Evolutionary conservation across 2,113 vertebrate species (phyloP).

Genomic region (Pelecanoides urinatrix): DNA sequence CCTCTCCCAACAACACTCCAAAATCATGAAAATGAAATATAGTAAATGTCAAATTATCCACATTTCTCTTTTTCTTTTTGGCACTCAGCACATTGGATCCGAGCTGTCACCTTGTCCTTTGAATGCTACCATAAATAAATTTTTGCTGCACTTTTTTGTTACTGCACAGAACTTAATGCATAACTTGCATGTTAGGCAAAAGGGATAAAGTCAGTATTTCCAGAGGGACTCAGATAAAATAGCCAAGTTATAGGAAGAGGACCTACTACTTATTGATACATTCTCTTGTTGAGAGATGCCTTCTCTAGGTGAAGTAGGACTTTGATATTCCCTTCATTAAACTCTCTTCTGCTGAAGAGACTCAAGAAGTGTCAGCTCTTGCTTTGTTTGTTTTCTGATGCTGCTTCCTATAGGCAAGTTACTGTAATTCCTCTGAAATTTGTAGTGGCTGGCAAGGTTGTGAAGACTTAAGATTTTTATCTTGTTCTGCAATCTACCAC

Average conservation of each 20-base stretch:
- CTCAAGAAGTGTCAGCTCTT: neutral
- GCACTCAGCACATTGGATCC: neutral
- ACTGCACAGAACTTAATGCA: neutral
- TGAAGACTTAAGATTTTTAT: neutral
- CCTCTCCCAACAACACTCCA: neutral
- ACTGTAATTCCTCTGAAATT: neutral
- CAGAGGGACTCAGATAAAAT: neutral
- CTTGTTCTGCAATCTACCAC: neutral
- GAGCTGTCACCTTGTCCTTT: neutral
- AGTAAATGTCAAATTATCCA: neutral
- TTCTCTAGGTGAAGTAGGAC: neutral
- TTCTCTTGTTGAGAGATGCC: neutral
- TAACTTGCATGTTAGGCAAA: neutral
- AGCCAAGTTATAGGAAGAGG: neutral
- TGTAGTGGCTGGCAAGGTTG: neutral
- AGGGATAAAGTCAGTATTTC: neutral
- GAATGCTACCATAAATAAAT: neutral
- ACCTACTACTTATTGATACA: neutral
- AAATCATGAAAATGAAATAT: neutral
- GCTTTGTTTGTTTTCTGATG: neutral
- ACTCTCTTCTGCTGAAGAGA: neutral
- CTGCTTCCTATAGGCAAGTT: neutral
- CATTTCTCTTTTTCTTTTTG: neutral
- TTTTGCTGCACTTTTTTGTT: neutral
- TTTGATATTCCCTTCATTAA: neutral